These are phyloP conservation scores for Galbula dea DNA, from an alignment of 2,113 vertebrate genomes.

Conservation along the genomic window DNA sequence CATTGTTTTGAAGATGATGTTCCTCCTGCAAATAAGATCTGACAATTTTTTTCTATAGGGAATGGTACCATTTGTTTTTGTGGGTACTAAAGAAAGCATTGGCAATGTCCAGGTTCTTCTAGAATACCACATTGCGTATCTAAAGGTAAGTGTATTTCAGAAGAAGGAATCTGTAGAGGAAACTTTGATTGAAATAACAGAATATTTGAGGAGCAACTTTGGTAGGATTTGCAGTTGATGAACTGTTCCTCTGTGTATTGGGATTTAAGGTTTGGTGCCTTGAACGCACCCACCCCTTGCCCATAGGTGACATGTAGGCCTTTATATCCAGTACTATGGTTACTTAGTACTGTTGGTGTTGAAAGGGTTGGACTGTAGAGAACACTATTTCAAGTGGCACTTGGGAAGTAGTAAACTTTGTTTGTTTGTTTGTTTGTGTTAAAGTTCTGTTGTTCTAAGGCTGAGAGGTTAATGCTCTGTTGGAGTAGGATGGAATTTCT, in stretches of 20 bases:
- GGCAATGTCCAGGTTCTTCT: constrained; percentile 94
- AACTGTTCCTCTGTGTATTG: neutral
- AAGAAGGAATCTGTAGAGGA: neutral
- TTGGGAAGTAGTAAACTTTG: neutral
- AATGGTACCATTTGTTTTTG: constrained; percentile 98
- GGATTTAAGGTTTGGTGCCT: neutral
- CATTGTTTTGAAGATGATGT: neutral
- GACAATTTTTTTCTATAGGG: constrained; percentile 76
- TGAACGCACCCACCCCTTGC: neutral
- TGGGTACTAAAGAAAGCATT: constrained; percentile 97
- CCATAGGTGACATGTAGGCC: too few relatives aligned
- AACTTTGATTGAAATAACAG: neutral
- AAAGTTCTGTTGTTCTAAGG: neutral
- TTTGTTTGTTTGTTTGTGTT: neutral
- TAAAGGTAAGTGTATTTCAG: constrained; percentile 82
- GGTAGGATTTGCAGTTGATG: neutral
- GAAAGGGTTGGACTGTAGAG: neutral
- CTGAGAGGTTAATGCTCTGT: neutral
- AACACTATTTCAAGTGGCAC: neutral
- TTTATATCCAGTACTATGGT: neutral
- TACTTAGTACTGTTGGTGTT: neutral
- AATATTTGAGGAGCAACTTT: neutral
- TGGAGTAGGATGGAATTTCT: neutral
- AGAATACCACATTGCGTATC: constrained; percentile 96
- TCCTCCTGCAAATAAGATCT: neutral